A percentile compares a stretch with the other conserved stretches of the same genome.
phyloP scores from a whole-genome alignment of 2,888 invertebrate genomes.

The Eumacrocentrus americanus region DNA sequence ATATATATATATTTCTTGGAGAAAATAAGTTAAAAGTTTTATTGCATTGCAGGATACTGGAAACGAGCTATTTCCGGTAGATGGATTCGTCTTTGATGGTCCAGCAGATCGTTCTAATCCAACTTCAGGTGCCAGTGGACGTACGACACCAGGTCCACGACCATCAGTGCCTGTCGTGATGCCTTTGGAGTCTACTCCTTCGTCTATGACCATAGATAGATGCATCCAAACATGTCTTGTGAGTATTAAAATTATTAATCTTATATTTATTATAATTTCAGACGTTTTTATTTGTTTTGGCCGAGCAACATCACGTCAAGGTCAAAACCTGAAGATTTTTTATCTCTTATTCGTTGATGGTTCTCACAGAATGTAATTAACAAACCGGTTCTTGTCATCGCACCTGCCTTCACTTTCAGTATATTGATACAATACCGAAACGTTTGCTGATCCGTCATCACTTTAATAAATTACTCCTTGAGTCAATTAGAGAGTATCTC shows the following conservation, averaged over 20 bases:
- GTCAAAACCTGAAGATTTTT: background rate
- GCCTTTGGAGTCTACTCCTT: constrained; percentile 15
- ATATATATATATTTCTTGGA: background rate
- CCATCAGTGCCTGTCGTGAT: constrained; percentile 1
- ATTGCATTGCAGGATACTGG: background rate
- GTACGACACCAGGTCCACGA: background rate
- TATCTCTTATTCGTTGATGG: background rate
- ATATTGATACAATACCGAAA: background rate
- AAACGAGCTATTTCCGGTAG: constrained; percentile 24
- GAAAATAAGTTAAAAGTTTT: background rate
- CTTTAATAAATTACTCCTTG: background rate
- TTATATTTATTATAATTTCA: no score
- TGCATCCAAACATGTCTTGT: background rate
- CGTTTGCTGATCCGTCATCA: background rate
- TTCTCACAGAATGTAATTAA: background rate
- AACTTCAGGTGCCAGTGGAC: background rate
- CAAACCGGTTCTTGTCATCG: constrained; percentile 5
- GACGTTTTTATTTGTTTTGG: background rate
- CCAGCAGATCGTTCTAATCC: constrained; percentile 26
- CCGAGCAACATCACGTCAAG: background rate
- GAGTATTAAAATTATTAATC: constrained; percentile 1
- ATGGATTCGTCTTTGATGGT: constrained; percentile 46
- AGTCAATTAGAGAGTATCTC: background rate
- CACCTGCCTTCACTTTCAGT: background rate
- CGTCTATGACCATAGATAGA: constrained; percentile 35